Evolutionary conservation across 1,140 invertebrate genomes (phyloP).

Genomic region (Ganaspis sp.): DNA sequence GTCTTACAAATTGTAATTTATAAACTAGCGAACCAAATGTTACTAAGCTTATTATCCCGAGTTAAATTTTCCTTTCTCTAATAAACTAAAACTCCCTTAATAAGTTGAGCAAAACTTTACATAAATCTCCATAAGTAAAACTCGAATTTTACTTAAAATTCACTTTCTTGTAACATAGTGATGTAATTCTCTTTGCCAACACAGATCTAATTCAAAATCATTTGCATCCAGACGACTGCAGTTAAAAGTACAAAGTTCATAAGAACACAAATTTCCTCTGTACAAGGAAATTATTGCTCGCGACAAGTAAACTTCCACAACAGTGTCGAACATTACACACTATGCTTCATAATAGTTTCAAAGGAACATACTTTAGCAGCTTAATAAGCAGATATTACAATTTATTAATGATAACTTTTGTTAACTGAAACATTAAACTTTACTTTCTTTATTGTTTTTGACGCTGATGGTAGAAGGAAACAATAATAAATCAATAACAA

Average conservation of each 20-base stretch:
- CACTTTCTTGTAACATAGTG: neutral
- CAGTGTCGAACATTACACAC: too few species aligned
- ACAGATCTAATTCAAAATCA: slow-evolving; percentile 4
- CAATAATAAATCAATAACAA: too few species aligned
- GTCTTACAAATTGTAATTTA: neutral
- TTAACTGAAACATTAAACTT: too few species aligned
- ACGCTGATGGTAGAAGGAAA: too few species aligned
- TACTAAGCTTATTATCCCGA: neutral
- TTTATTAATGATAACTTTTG: too few species aligned
- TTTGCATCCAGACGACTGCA: neutral
- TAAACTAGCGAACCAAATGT: neutral
- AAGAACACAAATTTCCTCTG: neutral
- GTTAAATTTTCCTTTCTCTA: slow-evolving; percentile 6
- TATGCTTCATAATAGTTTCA: too few species aligned
- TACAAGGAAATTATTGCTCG: too few species aligned
- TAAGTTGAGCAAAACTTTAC: neutral
- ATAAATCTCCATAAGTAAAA: slow-evolving; percentile 19
- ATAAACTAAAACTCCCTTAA: slow-evolving; percentile 1
- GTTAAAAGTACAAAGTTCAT: neutral
- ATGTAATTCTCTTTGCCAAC: neutral
- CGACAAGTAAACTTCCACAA: too few species aligned
- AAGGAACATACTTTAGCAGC: too few species aligned
- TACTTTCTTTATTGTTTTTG: too few species aligned
- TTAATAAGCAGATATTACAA: too few species aligned
- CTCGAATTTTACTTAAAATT: slow-evolving; percentile 19